phyloP scores from a whole-genome alignment of 1,140 invertebrate genomes.

The Zaprionus davidi region DNA sequence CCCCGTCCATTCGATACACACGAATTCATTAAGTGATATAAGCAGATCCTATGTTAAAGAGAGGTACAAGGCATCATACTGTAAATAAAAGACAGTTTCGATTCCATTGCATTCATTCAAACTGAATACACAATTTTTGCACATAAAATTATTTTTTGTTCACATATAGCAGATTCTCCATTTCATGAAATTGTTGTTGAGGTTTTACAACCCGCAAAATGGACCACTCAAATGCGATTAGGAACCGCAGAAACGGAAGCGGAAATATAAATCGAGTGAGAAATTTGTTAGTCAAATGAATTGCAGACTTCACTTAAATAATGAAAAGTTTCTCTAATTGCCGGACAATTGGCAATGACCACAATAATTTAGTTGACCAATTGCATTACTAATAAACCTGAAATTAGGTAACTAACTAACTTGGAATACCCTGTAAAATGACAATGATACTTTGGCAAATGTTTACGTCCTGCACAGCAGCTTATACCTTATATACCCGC shows the following conservation, averaged over 20 bases:
- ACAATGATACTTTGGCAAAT: neutral
- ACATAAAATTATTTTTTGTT: no score
- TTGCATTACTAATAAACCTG: conserved; percentile 16
- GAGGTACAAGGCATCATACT: no score
- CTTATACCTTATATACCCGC: neutral
- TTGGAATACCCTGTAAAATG: neutral
- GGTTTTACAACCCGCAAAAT: neutral
- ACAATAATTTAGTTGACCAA: conserved; percentile 11
- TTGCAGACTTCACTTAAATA: conserved; percentile 15
- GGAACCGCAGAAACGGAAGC: neutral
- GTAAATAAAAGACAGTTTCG: no score
- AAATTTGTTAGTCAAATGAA: conserved; percentile 30
- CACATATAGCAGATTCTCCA: neutral
- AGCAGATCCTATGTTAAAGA: no score
- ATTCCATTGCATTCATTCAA: no score
- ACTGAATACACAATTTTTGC: no score
- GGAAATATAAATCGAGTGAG: conserved; percentile 19
- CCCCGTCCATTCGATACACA: no score
- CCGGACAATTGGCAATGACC: conserved; percentile 8
- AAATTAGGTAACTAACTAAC: neutral
- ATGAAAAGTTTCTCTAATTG: conserved; percentile 19
- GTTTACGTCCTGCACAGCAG: neutral
- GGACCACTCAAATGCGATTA: neutral
- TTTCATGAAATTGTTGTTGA: neutral
- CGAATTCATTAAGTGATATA: no score